Evolutionary conservation across 1,140 invertebrate species (phyloP), one percentile per base, ranked within the genome.

Genomic region (Berghia stephanieae): DNA sequence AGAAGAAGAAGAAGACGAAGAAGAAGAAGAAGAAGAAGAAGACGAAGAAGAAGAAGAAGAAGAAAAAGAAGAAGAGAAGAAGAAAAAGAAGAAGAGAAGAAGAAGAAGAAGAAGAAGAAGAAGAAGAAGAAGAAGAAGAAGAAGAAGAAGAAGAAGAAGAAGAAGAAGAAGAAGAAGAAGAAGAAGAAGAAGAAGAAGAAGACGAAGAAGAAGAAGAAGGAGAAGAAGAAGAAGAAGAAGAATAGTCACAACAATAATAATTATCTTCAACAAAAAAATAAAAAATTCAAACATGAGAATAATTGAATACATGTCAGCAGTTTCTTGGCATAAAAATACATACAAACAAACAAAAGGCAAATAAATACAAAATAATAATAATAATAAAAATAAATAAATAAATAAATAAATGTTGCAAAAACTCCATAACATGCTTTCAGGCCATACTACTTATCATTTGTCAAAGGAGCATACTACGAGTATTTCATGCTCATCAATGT

Each of bases 211-310:
- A 68, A n/a, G 40, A 6, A 34, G 66, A 68, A 5, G 6, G 66
- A 68, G 38, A 68, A 36, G 40, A 36, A 68, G 66, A 68, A 5
- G 40, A 36, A 68, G 66, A 68, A 16, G 27, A 31, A 63, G 27
- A 63, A 63, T 63, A 27, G 13, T 18, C 8, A 63, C 8, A 16
- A 18, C 10, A 13, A 63, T 27, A 16, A 16, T 8, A 10, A 31
- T 27, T 10, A 16, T 63, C 13, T 10, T 27, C 57, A 8, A 27
- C 27, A 63, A 8, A 31, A 16, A 8, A 63, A 8, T 27, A 63
- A 21, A 63, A 27, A 16, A 27, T 16, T 63, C 16, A 10, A 31
- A 8, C 57, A 63, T 10, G 57, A 27, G 13, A 8, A 27, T 27
- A 10, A 18, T 63, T 8, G 10, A 21, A 27, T 27, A 63, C 27